A percentile compares a stretch with the other conserved stretches of the same genome.
These are phyloP conservation scores for Poeciliopsis turrubarensis DNA, from an alignment of 2,113 vertebrate genomes.

Conservation along the genomic window DNA sequence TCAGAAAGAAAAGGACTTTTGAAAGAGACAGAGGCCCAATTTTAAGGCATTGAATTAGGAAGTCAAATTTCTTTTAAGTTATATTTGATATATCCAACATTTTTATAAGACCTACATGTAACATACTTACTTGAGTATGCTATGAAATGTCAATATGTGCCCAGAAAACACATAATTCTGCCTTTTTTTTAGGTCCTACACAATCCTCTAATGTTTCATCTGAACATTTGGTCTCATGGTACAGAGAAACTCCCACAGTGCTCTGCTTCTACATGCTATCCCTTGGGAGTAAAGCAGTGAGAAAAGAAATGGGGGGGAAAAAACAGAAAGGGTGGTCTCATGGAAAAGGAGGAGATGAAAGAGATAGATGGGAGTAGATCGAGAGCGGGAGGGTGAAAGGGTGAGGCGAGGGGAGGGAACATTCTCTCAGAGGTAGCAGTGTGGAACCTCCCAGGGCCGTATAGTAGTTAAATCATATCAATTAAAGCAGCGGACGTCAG, in stretches of 20 bases:
- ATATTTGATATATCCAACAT: too few species aligned
- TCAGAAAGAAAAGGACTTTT: too few species aligned
- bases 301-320: slow-evolving; percentile 15
- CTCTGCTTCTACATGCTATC: slow-evolving; percentile 31
- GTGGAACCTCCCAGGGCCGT: slow-evolving; percentile 78
- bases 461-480: slow-evolving; percentile 87
- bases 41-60: too few species aligned
- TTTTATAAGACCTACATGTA: too few species aligned
- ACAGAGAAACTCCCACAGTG: slow-evolving; percentile 40
- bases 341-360: slow-evolving; percentile 37
- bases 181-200: background rate
- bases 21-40: too few species aligned
- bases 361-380: slow-evolving; percentile 32
- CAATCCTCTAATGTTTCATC: slow-evolving; percentile 18
- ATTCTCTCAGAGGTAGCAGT: slow-evolving; percentile 69
- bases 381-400: slow-evolving; percentile 10
- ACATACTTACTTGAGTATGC: too few species aligned
- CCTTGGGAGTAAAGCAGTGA: slow-evolving; percentile 33
- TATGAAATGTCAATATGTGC: too few species aligned
- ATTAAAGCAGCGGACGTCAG: slow-evolving; percentile 83
- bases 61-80: too few species aligned
- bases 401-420: slow-evolving; percentile 14
- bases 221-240: slow-evolving; percentile 32
- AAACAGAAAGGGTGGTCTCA: slow-evolving; percentile 1
- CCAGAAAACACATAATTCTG: too few species aligned